Evolutionary conservation across 2,797 vertebrate species (phyloP).

Genomic region (Oreochromis grahami): DNA sequence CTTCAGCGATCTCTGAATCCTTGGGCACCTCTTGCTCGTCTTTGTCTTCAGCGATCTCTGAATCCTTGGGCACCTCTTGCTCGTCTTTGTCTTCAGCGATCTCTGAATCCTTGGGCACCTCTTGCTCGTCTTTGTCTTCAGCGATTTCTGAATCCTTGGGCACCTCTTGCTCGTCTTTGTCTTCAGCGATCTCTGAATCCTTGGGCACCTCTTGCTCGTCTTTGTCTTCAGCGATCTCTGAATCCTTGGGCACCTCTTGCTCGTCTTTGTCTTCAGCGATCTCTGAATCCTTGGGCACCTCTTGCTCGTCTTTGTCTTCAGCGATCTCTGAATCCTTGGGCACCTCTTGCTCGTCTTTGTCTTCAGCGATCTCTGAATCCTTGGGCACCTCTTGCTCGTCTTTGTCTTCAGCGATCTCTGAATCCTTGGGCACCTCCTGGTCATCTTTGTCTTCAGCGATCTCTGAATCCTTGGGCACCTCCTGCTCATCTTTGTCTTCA

Average conservation of each 20-base stretch:
- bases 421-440: accelerated
- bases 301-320: too few species aligned
- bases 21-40: not conserved
- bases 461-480: not conserved
- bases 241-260: not conserved
- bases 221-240: not conserved
- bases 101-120: not conserved
- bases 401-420: not conserved
- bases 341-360: not conserved
- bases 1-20: not conserved
- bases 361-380: not conserved
- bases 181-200: not conserved
- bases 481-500: not conserved
- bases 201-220: accelerated
- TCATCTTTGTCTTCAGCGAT: not conserved
- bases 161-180: accelerated
- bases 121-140: not conserved
- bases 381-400: accelerated
- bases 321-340: not conserved
- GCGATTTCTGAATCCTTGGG: not conserved
- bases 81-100: accelerated
- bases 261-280: not conserved
- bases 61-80: too few species aligned
- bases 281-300: not conserved
- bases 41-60: not conserved